Conservation (phyloP, 2,797 vertebrate genomes). For the Nasua narica region DNA sequence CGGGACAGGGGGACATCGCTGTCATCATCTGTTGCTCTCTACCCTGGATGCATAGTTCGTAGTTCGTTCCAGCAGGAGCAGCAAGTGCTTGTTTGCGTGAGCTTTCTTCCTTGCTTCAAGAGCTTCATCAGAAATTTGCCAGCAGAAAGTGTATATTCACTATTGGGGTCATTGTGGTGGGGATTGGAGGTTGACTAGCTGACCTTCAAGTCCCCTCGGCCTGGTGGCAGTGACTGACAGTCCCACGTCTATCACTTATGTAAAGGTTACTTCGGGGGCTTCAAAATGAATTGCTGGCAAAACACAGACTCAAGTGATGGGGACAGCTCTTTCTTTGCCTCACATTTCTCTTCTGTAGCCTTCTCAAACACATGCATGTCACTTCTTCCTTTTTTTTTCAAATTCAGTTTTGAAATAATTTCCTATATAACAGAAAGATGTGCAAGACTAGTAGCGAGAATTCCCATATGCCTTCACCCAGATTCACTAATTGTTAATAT, state of each 20-base stretch:
- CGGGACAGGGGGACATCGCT: not conserved
- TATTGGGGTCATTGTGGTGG: not conserved
- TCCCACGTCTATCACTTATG: not conserved
- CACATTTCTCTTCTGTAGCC: not conserved
- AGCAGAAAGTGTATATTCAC: not conserved
- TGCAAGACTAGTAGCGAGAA: not conserved
- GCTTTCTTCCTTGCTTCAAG: constrained; percentile 9
- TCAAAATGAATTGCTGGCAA: not conserved
- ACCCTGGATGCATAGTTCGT: not conserved
- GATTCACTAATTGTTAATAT: not conserved
- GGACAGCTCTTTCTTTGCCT: not conserved
- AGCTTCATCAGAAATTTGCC: not conserved
- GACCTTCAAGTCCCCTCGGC: not conserved
- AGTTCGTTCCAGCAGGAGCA: constrained; percentile 22
- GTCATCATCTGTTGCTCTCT: not conserved
- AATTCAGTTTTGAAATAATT: constrained; percentile 36
- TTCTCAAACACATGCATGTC: not conserved
- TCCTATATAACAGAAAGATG: not conserved
- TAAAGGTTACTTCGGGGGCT: not conserved
- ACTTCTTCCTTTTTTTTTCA: not conserved
- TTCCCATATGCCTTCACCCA: not conserved
- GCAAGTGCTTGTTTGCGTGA: not conserved
- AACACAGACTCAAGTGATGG: not conserved
- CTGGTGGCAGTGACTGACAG: not conserved
- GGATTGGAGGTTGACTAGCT: not conserved